A percentile compares a stretch with the other conserved stretches of the same genome.
Conservation (phyloP, 2,888 invertebrate genomes). For the Bellardia pandia region DNA sequence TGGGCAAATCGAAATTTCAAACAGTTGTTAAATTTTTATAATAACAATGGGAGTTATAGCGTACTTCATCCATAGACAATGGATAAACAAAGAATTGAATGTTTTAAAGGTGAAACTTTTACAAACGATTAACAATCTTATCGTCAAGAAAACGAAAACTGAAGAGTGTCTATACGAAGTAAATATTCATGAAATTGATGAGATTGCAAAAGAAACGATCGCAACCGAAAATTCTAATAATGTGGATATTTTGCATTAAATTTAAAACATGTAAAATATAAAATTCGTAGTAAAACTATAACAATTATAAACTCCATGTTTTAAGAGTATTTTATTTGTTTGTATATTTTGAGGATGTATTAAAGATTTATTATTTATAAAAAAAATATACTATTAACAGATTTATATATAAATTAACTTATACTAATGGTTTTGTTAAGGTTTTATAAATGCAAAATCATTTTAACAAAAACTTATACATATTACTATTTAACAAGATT, state of each 20-base stretch:
- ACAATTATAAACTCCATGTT: background rate
- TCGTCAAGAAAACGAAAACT: conserved; percentile 44
- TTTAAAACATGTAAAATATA: no score
- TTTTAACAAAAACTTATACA: conserved; percentile 32
- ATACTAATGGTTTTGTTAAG: conserved; percentile 26
- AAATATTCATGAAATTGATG: background rate
- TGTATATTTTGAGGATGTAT: background rate
- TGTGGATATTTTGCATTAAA: background rate
- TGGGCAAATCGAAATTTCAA: conserved; percentile 60
- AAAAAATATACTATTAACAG: background rate
- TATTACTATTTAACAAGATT: conserved; percentile 85
- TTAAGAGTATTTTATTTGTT: background rate
- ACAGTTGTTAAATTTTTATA: conserved; percentile 52
- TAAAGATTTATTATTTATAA: background rate
- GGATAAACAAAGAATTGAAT: conserved; percentile 69
- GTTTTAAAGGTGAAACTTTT: conserved; percentile 66
- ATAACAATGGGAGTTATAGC: conserved; percentile 50
- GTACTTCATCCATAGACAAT: conserved; percentile 67
- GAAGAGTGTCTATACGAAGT: background rate
- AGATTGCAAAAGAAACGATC: background rate
- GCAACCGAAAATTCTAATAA: background rate
- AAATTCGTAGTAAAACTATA: no score
- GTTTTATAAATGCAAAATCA: conserved; percentile 72
- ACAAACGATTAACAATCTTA: conserved; percentile 64
- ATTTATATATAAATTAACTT: conserved; percentile 45